Conservation (phyloP, 2,888 invertebrate genomes). For the Galeopsomyia nigrocyanea region DNA sequence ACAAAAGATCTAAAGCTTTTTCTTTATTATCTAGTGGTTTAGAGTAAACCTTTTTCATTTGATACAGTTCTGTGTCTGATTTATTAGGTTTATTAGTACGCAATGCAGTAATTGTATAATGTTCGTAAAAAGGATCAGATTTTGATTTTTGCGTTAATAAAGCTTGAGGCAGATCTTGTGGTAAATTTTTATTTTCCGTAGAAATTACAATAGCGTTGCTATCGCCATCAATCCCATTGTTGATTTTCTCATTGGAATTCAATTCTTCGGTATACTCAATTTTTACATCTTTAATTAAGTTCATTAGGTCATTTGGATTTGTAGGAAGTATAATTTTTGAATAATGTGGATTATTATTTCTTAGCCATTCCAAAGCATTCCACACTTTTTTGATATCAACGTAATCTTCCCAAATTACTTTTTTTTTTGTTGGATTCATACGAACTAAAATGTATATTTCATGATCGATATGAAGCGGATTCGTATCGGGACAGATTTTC, state of each 20-base stretch:
- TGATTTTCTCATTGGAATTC: constrained; percentile 8
- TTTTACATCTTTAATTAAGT: neutral
- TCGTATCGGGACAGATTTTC: constrained; percentile 51
- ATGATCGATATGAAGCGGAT: constrained; percentile 54
- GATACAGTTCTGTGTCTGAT: constrained; percentile 45
- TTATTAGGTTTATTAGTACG: constrained; percentile 47
- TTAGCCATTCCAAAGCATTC: constrained; percentile 54
- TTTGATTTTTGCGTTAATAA: constrained; percentile 46
- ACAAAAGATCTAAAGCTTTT: constrained; percentile 49
- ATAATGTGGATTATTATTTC: constrained; percentile 56
- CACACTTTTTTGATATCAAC: constrained; percentile 58
- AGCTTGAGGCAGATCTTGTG: constrained; percentile 26
- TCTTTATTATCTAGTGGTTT: constrained; percentile 46
- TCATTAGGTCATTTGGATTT: constrained; percentile 8
- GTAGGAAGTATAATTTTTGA: constrained; percentile 52
- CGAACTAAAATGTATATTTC: constrained; percentile 57
- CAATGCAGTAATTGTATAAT: constrained; percentile 48
- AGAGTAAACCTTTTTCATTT: constrained; percentile 52
- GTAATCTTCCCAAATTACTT: constrained; percentile 29
- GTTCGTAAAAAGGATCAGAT: constrained; percentile 46
- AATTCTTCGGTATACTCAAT: constrained; percentile 4
- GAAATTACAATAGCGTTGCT: neutral
- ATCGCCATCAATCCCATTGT: neutral
- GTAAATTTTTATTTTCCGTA: too few relatives aligned
- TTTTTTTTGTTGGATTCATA: constrained; percentile 2